Evolutionary conservation across 2,888 invertebrate species (phyloP), one percentile per base, ranked within the genome.

Genomic region (Brachyopa scutellaris): DNA sequence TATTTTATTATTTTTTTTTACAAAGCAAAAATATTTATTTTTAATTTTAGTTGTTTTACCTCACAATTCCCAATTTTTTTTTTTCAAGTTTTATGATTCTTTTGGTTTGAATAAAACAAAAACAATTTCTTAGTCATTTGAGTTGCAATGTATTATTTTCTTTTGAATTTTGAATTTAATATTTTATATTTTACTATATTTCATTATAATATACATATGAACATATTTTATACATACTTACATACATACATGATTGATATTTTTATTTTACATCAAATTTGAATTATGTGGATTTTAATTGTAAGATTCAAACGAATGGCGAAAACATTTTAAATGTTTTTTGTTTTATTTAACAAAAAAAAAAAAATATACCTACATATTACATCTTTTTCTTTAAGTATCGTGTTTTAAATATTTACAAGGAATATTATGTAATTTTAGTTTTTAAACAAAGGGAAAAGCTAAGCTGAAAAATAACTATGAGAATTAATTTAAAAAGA

Each of bases 61-160:
- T 15, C 26, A 21, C 31, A 8, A 26, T 31, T 55, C n/a, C n/a
- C 23, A 9, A 6, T 11, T 42, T 26, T 26, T 36, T 47, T 8
- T 36, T 15, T 29, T 19, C 13, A 40, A 26, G 13, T 51, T 51
- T 9, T 38, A 26, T 26, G 3, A 6, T 49, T 59, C 5, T 15
- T 49, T 49, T 31, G 13, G 13, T 23, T 45, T 62, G 61, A 49
- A 47, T 23, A n/a, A 55, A 55, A 73, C 11, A 49, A 59, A 61
- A 66, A 33, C 29, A 36, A 51, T 40, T 29, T 53, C 9, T 73
- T 67, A 79, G 73, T 79, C 79, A 79, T 78, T 55, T 55, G 38
- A 73, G 66, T 73, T 79, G 79, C 79, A 79, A 73, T 79, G 73
- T 64, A 79, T 79, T 66, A 73, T 67, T 73, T 79, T 73, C 36